These are phyloP conservation scores for Acyrthosiphon pisum DNA, from an alignment of 1,140 invertebrate genomes.

Conservation along the genomic window DNA sequence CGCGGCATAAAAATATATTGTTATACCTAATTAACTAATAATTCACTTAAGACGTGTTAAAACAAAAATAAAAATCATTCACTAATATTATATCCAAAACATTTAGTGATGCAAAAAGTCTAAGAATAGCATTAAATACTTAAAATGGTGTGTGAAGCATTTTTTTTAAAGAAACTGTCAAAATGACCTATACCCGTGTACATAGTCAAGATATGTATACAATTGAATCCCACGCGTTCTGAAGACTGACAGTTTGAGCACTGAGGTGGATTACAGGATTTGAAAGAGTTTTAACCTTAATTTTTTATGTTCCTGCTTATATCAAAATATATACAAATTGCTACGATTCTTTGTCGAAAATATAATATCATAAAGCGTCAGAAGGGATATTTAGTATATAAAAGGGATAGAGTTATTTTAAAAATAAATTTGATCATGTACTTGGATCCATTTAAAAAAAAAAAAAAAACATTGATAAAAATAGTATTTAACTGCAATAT, in stretches of 20 bases:
- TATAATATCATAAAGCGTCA: background rate
- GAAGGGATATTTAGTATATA: background rate
- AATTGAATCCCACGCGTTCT: background rate
- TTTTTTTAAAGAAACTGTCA: background rate
- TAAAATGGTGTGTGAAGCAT: background rate
- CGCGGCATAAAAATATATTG: too few relatives aligned
- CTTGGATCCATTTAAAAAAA: background rate
- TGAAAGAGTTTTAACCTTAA: slow-evolving; percentile 14
- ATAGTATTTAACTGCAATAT: background rate
- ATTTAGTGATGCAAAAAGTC: background rate
- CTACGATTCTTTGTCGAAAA: background rate
- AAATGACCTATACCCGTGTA: background rate
- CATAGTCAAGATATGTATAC: background rate
- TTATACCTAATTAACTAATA: background rate
- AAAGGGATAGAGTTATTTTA: background rate
- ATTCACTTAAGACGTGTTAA: background rate
- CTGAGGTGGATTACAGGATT: background rate
- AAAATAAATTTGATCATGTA: background rate
- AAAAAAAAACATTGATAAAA: background rate
- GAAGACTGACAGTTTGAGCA: slow-evolving; percentile 8
- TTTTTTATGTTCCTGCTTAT: background rate
- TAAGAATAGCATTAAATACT: background rate
- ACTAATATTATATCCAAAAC: background rate
- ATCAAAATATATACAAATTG: background rate
- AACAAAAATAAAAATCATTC: background rate